Evolutionary conservation across 2,113 vertebrate species (phyloP).

Genomic region (Saccopteryx leptura): DNA sequence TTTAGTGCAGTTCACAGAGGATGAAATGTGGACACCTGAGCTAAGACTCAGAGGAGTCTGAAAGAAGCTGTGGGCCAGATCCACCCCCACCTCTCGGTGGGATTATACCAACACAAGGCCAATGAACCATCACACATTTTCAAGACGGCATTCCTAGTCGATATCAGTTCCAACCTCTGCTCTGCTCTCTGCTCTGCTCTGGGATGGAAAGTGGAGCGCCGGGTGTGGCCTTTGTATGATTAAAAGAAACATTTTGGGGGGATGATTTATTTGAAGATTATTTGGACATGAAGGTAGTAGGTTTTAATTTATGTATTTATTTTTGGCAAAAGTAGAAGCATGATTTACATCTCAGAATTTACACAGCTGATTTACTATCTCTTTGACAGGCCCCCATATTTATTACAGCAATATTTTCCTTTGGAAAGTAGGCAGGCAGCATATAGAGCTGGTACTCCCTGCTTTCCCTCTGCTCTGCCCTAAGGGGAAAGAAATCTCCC

Average conservation of each 20-base stretch:
- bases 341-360: slow-evolving; percentile 41
- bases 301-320: slow-evolving; percentile 51
- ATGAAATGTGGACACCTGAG: neutral
- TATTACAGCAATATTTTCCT: neutral
- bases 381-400: neutral
- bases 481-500: neutral
- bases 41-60: neutral
- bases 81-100: neutral
- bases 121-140: neutral
- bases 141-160: neutral
- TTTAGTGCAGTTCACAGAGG: no score
- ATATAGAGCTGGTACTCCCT: neutral
- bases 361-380: neutral
- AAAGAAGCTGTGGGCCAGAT: neutral
- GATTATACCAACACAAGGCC: neutral
- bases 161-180: neutral
- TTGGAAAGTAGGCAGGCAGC: neutral
- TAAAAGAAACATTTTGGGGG: slow-evolving; percentile 5
- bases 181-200: neutral
- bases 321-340: slow-evolving; percentile 38
- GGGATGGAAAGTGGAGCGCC: neutral
- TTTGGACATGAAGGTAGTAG: slow-evolving; percentile 31
- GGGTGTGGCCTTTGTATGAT: neutral
- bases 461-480: neutral
- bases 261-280: slow-evolving; percentile 31